Evolutionary conservation across 2,888 invertebrate genomes (phyloP).

Genomic region (Melikaiella ostensackeni): DNA sequence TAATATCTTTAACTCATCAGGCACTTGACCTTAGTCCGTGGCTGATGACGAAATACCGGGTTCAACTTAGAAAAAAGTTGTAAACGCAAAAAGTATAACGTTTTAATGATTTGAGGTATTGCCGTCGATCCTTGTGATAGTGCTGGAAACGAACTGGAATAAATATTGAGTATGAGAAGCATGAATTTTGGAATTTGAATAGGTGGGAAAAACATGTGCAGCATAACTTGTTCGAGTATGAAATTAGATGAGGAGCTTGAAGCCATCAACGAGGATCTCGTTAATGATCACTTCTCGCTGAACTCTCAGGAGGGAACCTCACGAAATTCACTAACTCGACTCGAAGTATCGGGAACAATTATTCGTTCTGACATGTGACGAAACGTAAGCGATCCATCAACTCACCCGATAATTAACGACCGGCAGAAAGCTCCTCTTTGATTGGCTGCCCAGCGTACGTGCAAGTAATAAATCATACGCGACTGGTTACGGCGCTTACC

Average conservation of each 20-base stretch:
- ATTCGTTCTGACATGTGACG: slow-evolving; percentile 37
- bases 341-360: slow-evolving; percentile 32
- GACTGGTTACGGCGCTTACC: slow-evolving; percentile 16
- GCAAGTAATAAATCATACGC: slow-evolving; percentile 14
- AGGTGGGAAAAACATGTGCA: neutral
- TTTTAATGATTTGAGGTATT: too few relatives aligned
- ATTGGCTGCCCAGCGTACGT: slow-evolving; percentile 14
- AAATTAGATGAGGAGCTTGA: neutral
- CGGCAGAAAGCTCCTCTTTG: slow-evolving; percentile 1
- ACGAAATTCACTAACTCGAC: slow-evolving; percentile 13
- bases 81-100: too few relatives aligned
- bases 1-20: too few relatives aligned
- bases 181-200: neutral
- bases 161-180: too few relatives aligned
- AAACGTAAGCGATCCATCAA: slow-evolving; percentile 35
- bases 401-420: slow-evolving; percentile 32
- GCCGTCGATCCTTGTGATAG: too few relatives aligned
- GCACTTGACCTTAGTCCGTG: too few relatives aligned
- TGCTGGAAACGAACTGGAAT: too few relatives aligned
- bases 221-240: neutral
- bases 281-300: neutral
- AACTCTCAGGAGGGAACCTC: neutral
- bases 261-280: neutral
- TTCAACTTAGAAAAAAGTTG: too few relatives aligned
- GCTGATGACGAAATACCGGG: too few relatives aligned